Conservation (phyloP, 1,140 invertebrate species). For the Orussus abietinus region DNA sequence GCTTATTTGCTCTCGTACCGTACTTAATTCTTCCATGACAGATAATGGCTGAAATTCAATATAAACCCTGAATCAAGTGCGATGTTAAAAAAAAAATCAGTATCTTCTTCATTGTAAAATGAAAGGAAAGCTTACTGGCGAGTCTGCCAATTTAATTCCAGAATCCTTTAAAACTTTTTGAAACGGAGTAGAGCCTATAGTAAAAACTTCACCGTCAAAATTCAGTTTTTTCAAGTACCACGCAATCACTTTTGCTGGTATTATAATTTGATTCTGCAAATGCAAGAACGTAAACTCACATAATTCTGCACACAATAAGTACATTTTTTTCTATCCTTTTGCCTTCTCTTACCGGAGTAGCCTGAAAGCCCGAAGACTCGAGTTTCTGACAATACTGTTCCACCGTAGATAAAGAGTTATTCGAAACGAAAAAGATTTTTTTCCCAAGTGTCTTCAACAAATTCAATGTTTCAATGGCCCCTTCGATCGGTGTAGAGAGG, state of each 20-base stretch:
- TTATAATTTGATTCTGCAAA: conserved; percentile 44
- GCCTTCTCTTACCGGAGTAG: conserved; percentile 51
- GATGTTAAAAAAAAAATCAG: conserved; percentile 21
- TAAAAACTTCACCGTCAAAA: conserved; percentile 48
- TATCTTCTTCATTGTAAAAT: no score
- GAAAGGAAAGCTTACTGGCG: conserved; percentile 24
- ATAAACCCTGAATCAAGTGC: conserved; percentile 12
- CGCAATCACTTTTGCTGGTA: conserved; percentile 40
- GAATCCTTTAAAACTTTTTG: conserved; percentile 17
- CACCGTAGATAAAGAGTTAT: conserved; percentile 58
- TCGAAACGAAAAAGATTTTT: conserved; percentile 66
- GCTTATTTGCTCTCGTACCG: conserved; percentile 10
- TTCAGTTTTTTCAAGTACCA: conserved; percentile 48
- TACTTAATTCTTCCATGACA: conserved; percentile 4
- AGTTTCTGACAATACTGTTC: conserved; percentile 41
- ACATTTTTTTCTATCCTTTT: no score
- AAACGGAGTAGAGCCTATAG: conserved; percentile 34
- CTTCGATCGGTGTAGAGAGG: conserved; percentile 43
- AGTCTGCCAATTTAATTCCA: conserved; percentile 24
- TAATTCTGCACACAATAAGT: no score
- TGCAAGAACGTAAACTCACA: no score
- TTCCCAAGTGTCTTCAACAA: conserved; percentile 62
- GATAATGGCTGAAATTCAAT: conserved; percentile 20
- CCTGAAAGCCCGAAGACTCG: conserved; percentile 31
- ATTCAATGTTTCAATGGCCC: conserved; percentile 52